phyloP scores from a whole-genome alignment of 2,113 vertebrate genomes.

The Phasianus colchicus region DNA sequence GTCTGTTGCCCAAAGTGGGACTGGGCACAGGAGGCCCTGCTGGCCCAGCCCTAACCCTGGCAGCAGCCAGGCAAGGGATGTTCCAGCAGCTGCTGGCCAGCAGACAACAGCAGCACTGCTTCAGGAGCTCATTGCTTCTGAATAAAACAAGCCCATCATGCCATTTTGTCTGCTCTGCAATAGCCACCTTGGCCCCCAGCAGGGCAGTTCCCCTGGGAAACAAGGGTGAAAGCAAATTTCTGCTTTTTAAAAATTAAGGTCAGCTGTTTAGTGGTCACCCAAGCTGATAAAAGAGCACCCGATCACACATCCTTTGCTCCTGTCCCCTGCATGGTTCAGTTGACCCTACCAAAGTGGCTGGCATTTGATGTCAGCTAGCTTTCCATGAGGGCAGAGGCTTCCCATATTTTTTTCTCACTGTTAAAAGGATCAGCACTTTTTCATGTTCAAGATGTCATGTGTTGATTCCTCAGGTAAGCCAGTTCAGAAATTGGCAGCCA shows the following conservation, averaged over 20 bases:
- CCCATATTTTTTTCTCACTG: background rate
- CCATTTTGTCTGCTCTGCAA: background rate
- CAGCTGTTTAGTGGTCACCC: background rate
- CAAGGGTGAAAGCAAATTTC: background rate
- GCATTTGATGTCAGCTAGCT: rapidly evolving
- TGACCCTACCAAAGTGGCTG: background rate
- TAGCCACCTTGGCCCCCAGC: background rate
- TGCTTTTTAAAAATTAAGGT: background rate
- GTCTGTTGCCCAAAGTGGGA: background rate
- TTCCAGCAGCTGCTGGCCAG: background rate
- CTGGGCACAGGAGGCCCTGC: rapidly evolving
- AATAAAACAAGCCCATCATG: background rate
- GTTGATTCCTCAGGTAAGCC: background rate
- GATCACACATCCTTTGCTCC: background rate
- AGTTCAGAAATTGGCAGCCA: background rate
- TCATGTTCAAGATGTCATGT: background rate
- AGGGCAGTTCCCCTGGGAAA: background rate
- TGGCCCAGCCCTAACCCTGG: background rate
- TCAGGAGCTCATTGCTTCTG: background rate
- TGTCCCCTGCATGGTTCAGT: rapidly evolving
- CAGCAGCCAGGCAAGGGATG: rapidly evolving
- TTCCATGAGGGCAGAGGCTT: background rate
- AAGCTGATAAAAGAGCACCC: background rate
- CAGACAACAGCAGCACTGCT: background rate
- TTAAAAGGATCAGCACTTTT: background rate